Evolutionary conservation across 92 coral and sea anemone species (phyloP).

Genomic region (Siderastrea siderea): DNA sequence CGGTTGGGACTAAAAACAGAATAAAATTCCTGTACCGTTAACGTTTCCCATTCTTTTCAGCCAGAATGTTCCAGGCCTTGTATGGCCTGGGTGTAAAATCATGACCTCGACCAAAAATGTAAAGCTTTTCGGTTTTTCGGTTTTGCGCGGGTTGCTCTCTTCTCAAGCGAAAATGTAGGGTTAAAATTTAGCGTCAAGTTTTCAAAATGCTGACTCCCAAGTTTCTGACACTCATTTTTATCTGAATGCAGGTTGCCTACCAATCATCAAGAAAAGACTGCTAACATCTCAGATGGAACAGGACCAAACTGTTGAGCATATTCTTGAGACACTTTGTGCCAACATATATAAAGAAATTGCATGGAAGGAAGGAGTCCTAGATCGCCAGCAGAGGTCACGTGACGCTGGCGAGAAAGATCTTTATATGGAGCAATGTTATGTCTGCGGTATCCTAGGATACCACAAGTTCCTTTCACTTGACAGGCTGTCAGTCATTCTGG

Average conservation of each 20-base stretch:
- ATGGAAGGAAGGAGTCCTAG: neutral
- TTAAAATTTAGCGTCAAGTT: too few relatives aligned
- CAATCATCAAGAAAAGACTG: conserved; percentile 2
- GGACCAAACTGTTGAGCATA: neutral
- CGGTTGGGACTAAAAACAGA: too few relatives aligned
- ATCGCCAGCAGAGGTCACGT: neutral
- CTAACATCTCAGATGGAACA: neutral
- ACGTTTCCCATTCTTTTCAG: too few relatives aligned
- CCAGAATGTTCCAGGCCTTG: too few relatives aligned
- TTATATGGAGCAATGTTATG: conserved; percentile 29
- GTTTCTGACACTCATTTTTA: neutral
- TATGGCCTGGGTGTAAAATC: too few relatives aligned
- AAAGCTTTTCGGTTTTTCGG: too few relatives aligned
- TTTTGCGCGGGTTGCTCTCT: too few relatives aligned
- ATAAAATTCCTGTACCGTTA: too few relatives aligned
- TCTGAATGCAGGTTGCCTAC: neutral
- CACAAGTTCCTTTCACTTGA: conserved; percentile 26
- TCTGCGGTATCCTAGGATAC: conserved; percentile 36
- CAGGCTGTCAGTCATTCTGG: conserved; percentile 15
- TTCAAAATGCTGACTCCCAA: neutral
- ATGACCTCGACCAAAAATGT: too few relatives aligned
- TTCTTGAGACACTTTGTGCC: conserved; percentile 27
- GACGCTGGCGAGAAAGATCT: conserved; percentile 9
- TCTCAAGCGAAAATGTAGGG: too few relatives aligned
- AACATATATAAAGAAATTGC: conserved; percentile 7